Percentiles rank a stretch among this genome's conserved stretches.
These are phyloP conservation scores for Cyprinodon tularosa DNA, from an alignment of 2,113 vertebrate genomes.

Conservation along the genomic window DNA sequence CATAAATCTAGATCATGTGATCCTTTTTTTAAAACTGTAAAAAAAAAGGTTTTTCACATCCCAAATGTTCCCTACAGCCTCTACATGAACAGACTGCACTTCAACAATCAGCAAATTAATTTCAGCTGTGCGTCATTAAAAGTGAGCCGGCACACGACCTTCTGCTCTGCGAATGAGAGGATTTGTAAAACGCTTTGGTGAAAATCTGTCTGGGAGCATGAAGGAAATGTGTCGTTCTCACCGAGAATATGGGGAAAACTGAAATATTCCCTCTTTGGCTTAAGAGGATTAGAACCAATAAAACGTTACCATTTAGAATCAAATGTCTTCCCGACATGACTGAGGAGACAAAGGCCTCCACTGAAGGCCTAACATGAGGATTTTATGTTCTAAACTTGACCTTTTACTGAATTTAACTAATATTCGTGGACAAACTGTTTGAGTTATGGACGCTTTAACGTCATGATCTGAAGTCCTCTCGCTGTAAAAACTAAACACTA, in stretches of 20 bases:
- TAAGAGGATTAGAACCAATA: neutral
- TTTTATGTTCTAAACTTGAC: neutral
- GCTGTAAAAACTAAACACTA: neutral
- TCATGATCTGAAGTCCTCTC: neutral
- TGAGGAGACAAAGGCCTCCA: neutral
- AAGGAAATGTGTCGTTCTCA: neutral
- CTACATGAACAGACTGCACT: neutral
- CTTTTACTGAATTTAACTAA: neutral
- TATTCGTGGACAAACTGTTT: neutral
- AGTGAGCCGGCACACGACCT: neutral
- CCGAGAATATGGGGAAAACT: neutral
- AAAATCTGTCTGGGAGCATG: neutral
- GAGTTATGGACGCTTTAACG: neutral
- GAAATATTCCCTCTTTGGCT: neutral
- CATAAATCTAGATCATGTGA: conserved; percentile 11
- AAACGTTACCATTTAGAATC: neutral
- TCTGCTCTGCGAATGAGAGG: neutral
- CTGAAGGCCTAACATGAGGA: neutral
- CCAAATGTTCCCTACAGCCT: conserved; percentile 31
- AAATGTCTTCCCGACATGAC: neutral
- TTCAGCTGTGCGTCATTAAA: conserved; percentile 19
- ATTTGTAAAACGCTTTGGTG: neutral
- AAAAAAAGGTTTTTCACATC: neutral
- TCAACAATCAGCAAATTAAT: conserved; percentile 13
- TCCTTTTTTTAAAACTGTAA: neutral